Evolutionary conservation across 53 echinoderm and acorn worm species (phyloP).

Genomic region (Hippasteria phrygiana): DNA sequence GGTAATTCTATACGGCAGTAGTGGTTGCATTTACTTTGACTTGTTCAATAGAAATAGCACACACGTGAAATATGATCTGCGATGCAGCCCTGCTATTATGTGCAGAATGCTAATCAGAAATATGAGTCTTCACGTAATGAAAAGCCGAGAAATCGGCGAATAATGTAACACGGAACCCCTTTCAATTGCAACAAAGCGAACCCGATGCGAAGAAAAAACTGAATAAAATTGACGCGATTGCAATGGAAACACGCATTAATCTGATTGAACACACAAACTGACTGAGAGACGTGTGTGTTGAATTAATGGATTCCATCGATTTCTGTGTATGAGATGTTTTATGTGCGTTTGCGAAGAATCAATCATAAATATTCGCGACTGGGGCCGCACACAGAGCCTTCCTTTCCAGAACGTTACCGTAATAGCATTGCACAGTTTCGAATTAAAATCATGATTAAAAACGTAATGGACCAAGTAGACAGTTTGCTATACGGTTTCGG

Average conservation of each 20-base stretch:
- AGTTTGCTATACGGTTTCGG: neutral
- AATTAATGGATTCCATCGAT: neutral
- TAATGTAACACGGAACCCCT: too few species aligned
- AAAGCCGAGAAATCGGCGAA: neutral
- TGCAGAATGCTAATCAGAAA: neutral
- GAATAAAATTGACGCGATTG: neutral
- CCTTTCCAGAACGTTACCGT: neutral
- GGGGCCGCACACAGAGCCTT: neutral
- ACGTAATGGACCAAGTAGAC: too few species aligned
- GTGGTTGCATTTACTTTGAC: neutral
- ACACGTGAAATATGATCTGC: neutral
- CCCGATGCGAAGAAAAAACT: neutral
- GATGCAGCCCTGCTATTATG: neutral
- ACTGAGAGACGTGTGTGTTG: neutral
- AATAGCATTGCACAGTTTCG: constrained; percentile 18
- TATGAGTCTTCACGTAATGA: neutral
- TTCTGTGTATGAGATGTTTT: neutral
- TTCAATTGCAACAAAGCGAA: neutral
- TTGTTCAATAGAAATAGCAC: neutral
- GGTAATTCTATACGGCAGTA: neutral
- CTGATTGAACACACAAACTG: neutral
- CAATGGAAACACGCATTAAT: constrained; percentile 1
- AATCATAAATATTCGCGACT: neutral
- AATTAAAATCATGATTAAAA: too few species aligned
- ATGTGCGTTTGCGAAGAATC: neutral